phyloP scores from a whole-genome alignment of 92 coral and sea anemone genomes.

The Siderastrea radians region DNA sequence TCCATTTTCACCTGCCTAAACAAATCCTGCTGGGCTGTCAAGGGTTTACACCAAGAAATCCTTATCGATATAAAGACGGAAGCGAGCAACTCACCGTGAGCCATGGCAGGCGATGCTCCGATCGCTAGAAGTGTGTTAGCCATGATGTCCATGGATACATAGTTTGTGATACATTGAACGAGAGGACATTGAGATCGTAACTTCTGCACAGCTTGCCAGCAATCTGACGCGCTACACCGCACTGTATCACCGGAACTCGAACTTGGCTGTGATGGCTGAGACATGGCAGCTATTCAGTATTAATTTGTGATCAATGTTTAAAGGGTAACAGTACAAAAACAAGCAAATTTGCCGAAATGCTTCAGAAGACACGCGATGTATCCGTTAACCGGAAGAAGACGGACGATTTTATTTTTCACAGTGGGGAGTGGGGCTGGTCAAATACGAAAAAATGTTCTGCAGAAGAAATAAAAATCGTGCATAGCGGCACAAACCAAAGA shows the following conservation, averaged over 20 bases:
- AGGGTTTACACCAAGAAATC: background rate
- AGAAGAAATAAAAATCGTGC: too few relatives aligned
- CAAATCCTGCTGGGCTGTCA: background rate
- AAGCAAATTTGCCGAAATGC: too few relatives aligned
- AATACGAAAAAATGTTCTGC: too few relatives aligned
- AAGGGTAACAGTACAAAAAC: too few relatives aligned
- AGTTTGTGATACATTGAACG: constrained; percentile 67
- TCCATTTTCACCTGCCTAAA: background rate
- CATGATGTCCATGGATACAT: constrained; percentile 71
- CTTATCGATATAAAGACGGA: background rate
- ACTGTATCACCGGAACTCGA: background rate
- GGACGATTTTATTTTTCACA: too few relatives aligned
- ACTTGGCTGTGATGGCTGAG: background rate
- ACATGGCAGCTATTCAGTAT: constrained; percentile 7
- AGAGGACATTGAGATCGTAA: constrained; percentile 56
- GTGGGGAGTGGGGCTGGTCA: too few relatives aligned
- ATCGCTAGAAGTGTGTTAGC: constrained; percentile 65
- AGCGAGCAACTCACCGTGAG: constrained; percentile 49
- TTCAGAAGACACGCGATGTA: too few relatives aligned
- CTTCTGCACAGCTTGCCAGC: constrained; percentile 40
- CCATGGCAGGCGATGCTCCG: constrained; percentile 74
- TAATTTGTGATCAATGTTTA: too few relatives aligned
- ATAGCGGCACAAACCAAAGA: too few relatives aligned
- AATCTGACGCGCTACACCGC: constrained; percentile 14
- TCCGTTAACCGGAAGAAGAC: too few relatives aligned